A percentile compares a stretch with the other conserved stretches of the same genome.
These are phyloP conservation scores for Chironomus striatipennis DNA, from an alignment of 1,140 invertebrate species.

Conservation along the genomic window DNA sequence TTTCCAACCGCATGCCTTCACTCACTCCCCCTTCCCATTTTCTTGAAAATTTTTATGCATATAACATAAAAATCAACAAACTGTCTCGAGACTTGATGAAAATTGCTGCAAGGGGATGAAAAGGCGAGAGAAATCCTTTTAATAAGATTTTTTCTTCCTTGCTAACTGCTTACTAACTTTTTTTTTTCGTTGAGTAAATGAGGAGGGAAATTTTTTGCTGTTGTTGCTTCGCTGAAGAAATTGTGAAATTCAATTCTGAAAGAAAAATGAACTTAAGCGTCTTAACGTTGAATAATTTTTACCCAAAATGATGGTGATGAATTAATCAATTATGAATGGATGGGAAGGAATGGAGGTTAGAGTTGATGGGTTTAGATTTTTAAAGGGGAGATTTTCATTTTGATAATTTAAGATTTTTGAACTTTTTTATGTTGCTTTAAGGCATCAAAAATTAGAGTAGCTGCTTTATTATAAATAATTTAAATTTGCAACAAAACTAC, in stretches of 20 bases:
- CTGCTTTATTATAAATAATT: no score
- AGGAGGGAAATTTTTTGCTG: background rate
- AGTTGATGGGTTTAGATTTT: no score
- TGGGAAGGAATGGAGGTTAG: no score
- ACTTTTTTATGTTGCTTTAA: no score
- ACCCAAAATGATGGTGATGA: background rate
- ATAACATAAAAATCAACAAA: background rate
- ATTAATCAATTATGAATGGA: background rate
- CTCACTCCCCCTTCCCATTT: background rate
- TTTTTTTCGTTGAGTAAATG: background rate
- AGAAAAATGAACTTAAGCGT: background rate
- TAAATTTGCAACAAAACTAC: no score
- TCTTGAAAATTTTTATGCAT: background rate
- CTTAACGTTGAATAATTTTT: background rate
- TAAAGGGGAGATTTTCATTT: no score
- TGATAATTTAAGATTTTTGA: no score
- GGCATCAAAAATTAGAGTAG: no score
- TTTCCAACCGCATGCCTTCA: no score
- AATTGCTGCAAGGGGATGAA: conserved; percentile 3
- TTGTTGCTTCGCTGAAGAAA: background rate
- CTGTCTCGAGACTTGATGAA: background rate
- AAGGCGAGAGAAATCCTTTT: background rate
- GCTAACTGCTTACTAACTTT: background rate
- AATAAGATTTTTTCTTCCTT: background rate
- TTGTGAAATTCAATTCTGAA: background rate